Base-by-base conservation (phyloP, 2,797 vertebrate genomes). In the Xiphophorus birchmanni region DNA sequence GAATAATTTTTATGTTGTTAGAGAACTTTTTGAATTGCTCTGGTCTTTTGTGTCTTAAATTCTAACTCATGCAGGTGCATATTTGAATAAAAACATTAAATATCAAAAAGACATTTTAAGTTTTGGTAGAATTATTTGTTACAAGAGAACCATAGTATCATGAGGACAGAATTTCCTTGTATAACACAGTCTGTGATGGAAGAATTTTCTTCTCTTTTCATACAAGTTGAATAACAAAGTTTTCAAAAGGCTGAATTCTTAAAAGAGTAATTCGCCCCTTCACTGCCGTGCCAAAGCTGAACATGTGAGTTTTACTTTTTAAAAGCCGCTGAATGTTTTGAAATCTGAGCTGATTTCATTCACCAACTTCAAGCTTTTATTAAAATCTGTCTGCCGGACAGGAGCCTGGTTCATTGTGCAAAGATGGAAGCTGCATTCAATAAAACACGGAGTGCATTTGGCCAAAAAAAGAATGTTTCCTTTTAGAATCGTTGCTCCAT, bases 271-370 rank as follows among this genome's bases (percentile, higher is more conserved):
- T 54, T 54, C 48, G 10, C 47, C 29, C 37, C 21, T 23, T 52
- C 29, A 13, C 40, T n/a, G 17, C 13, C 0, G 26, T n/a, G 67
- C 67, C 32, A 35, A 45, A 79, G 73, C 45, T 73, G 60, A 80
- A 56, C 32, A 81, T 54, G 42, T 65, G 45, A 80, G 65, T 69
- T 89, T 92, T 88, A 78, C 21, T 52, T 23, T 52, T 52, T 52
- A 83, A 86, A 78, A 85, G 13, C 52, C 42, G 52, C 80, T 67
- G 47, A 63, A 77, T 72, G 4, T 47, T 72, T 78, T 79, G n/a
- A 80, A 86, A 74, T 77, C 73, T 78, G 44, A 54, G 75, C 69
- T 78, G 44, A 54, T 77, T 80, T 56, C 9, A 44, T 78, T 63
- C 74, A 65, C 58, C 4, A 17, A 44, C 45, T 23, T 63, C 73